Percentiles rank a stretch among this genome's conserved stretches.
Evolutionary conservation across 2,113 vertebrate species (phyloP).

Genomic region (Scomber japonicus): DNA sequence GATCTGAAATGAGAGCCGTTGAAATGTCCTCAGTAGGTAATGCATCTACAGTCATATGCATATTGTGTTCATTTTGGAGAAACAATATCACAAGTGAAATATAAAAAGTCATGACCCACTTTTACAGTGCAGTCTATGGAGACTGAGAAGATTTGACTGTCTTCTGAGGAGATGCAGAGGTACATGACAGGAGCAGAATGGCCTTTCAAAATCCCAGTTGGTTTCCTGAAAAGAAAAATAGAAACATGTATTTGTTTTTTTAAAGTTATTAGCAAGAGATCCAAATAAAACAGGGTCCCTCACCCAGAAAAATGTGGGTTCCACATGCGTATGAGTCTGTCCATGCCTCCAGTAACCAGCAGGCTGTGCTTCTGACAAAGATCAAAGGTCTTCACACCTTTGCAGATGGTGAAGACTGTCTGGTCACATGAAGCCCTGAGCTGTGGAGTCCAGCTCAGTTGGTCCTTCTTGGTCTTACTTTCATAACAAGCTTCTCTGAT

Average conservation of each 20-base stretch:
- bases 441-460: slow-evolving; percentile 64
- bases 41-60: neutral
- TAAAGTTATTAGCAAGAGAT: neutral
- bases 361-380: slow-evolving; percentile 80
- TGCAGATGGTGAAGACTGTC: slow-evolving; percentile 74
- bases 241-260: neutral
- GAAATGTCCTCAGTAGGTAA: neutral
- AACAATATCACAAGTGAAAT: neutral
- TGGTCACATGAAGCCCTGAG: slow-evolving; percentile 74
- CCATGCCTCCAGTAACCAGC: slow-evolving; percentile 84
- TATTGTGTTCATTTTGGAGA: neutral
- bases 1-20: slow-evolving; percentile 73
- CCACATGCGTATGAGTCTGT: slow-evolving; percentile 83
- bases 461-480: slow-evolving; percentile 73
- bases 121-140: slow-evolving; percentile 82
- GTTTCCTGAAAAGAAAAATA: slow-evolving; percentile 72
- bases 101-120: slow-evolving; percentile 57
- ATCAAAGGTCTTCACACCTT: slow-evolving; percentile 84
- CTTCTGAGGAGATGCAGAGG: slow-evolving; percentile 79
- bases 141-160: slow-evolving; percentile 82
- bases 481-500: slow-evolving; percentile 74
- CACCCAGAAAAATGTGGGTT: slow-evolving; percentile 82
- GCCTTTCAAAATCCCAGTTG: slow-evolving; percentile 83
- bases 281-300: slow-evolving; percentile 29
- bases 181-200: slow-evolving; percentile 79